Percentiles rank a stretch among this genome's conserved stretches.
phyloP scores from a whole-genome alignment of 2,888 invertebrate species.

The Cosmia trapezina region DNA sequence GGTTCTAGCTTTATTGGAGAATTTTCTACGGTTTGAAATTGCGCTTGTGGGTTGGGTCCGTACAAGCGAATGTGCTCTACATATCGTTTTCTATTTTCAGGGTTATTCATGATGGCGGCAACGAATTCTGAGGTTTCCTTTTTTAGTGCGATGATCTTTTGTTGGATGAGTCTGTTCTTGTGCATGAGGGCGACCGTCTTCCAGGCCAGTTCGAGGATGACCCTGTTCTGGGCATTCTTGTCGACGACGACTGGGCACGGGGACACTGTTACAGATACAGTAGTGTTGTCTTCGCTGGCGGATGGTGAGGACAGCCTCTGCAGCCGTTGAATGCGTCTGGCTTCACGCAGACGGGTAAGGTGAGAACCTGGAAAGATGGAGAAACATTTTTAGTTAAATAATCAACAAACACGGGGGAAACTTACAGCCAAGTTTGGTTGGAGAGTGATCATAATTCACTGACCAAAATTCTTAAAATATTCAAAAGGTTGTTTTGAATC shows the following conservation, averaged over 20 bases:
- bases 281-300: slow-evolving; percentile 64
- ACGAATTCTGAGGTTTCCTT: slow-evolving; percentile 92
- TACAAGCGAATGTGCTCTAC: slow-evolving; percentile 76
- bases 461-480: not conserved
- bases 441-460: not conserved
- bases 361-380: slow-evolving; percentile 80
- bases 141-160: slow-evolving; percentile 90
- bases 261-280: slow-evolving; percentile 40
- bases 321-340: slow-evolving; percentile 80
- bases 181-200: slow-evolving; percentile 92
- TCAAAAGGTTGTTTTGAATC: not conserved
- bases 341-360: slow-evolving; percentile 80
- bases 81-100: slow-evolving; percentile 81
- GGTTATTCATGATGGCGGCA: slow-evolving; percentile 90
- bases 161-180: slow-evolving; percentile 91
- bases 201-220: slow-evolving; percentile 91
- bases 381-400: slow-evolving; percentile 38
- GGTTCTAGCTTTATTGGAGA: slow-evolving; percentile 74
- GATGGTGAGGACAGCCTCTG: slow-evolving; percentile 73
- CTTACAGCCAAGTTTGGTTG: not conserved
- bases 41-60: slow-evolving; percentile 65
- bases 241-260: slow-evolving; percentile 70
- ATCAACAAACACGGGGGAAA: not conserved
- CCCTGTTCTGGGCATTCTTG: slow-evolving; percentile 82
- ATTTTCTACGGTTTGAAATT: slow-evolving; percentile 64